Base-by-base conservation (phyloP, 2,797 vertebrate genomes). In the Amphiprion clarkii region DNA sequence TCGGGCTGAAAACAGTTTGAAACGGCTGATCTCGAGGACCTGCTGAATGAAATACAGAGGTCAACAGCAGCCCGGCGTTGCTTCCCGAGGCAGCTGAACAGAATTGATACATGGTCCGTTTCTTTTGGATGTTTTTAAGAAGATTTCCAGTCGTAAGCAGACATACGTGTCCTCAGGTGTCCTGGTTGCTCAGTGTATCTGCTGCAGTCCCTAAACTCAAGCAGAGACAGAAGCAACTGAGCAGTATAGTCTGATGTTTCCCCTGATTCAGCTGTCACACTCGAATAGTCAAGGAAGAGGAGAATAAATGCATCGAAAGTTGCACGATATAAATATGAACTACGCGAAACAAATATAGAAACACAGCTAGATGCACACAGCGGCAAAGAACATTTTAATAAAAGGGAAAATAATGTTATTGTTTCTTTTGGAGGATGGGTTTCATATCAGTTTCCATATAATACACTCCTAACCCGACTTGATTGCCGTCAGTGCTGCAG, bases 211-310 rank as follows among this genome's bases (percentile, higher is more conserved):
- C 67, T 70, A 67, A 76, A 48, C 82, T 33, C 36, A 81, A 33
- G 58, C 55, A n/a, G 70, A 76, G 49, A 72, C 46, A 48, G 66
- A 74, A 66, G 59, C 55, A 69, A 31, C 58, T 55, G 65, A 78
- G 67, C 23, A 48, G 58, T 17, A 33, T 21, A 57, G 66, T 52
- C 57, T 58, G 68, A 79, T 76, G 75, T 66, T 76, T 72, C 77
- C 62, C 57, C 42, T 69, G 67, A 77, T 80, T 83, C 53, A 29
- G 57, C 64, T 82, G 78, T 73, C 74, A 76, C 61, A 78, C 68
- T 64, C 64, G 57, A 71, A 64, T 52, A 70, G 55, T 54, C 40
- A 4, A 61, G 27, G 67, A 56, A 57, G 61, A 53, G 33, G 25
- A 29, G 39, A 71, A 66, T 65, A 71, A 71, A 77, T 67, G 44